Conservation (phyloP, 92 coral and sea anemone genomes). For the Nematostella vectensis region DNA sequence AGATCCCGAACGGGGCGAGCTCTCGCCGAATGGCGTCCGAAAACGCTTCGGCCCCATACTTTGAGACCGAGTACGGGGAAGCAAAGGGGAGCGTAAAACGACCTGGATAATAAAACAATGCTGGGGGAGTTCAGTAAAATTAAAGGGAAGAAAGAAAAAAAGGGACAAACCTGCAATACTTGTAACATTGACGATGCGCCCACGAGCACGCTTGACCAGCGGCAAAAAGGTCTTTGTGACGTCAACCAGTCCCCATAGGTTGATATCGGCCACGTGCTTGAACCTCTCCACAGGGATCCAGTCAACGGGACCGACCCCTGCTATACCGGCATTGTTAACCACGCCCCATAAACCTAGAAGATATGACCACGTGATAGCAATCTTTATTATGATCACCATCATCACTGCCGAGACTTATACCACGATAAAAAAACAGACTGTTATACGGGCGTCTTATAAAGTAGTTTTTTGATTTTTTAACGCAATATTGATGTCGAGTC, state of each 20-base stretch:
- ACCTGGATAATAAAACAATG: slow-evolving; percentile 34
- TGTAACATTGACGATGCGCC: slow-evolving; percentile 74
- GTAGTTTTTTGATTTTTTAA: no score
- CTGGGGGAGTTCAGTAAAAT: no score
- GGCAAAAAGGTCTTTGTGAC: slow-evolving; percentile 89
- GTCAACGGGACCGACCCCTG: slow-evolving; percentile 70
- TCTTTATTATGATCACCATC: no score
- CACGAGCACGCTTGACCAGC: slow-evolving; percentile 57
- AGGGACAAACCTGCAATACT: slow-evolving; percentile 97
- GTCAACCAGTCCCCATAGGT: slow-evolving; percentile 88
- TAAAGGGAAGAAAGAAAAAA: no score
- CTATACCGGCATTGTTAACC: slow-evolving; percentile 85
- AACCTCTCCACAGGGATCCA: slow-evolving; percentile 68
- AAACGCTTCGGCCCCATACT: slow-evolving; percentile 91
- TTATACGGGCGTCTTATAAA: no score
- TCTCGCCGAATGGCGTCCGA: slow-evolving; percentile 94
- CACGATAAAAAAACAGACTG: no score
- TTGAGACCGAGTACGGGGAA: slow-evolving; percentile 63
- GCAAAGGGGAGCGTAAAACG: slow-evolving; percentile 63
- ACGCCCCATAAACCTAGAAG: slow-evolving; percentile 80
- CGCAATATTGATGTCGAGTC: no score
- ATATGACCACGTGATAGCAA: no score
- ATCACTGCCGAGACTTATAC: no score
- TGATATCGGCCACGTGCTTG: slow-evolving; percentile 59
- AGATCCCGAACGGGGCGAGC: slow-evolving; percentile 37